Evolutionary conservation across 2,888 invertebrate genomes (phyloP).

Genomic region (Diarsia rubi): DNA sequence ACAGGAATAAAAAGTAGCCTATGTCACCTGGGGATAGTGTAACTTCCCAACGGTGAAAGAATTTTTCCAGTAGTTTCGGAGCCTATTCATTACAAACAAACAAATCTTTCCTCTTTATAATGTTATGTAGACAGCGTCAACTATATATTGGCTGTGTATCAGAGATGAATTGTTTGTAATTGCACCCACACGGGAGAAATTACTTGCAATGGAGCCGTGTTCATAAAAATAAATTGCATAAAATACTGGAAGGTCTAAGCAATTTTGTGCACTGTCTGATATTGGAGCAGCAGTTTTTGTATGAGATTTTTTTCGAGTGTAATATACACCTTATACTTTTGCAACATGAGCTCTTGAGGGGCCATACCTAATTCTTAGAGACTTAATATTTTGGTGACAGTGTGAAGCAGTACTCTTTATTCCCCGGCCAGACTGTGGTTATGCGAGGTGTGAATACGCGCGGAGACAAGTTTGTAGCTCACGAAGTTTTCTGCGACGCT

Average conservation of each 20-base stretch:
- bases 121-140: too few relatives aligned
- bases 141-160: not conserved
- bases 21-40: too few relatives aligned
- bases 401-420: slow-evolving; percentile 92
- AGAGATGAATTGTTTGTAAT: not conserved
- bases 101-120: too few relatives aligned
- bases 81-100: too few relatives aligned
- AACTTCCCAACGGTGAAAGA: too few relatives aligned
- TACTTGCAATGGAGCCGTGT: not conserved
- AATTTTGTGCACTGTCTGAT: not conserved
- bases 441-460: slow-evolving; percentile 94
- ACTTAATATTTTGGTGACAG: slow-evolving; percentile 67
- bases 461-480: slow-evolving; percentile 92
- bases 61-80: too few relatives aligned
- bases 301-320: not conserved
- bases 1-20: too few relatives aligned
- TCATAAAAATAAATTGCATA: too few relatives aligned
- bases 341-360: not conserved
- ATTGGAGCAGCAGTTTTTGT: not conserved
- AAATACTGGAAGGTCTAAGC: not conserved
- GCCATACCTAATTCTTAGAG: slow-evolving; percentile 15
- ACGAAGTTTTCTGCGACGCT: slow-evolving; percentile 92
- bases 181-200: not conserved
- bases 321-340: slow-evolving; percentile 15
- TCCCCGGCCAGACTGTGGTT: slow-evolving; percentile 95